phyloP scores from a whole-genome alignment of 2,797 vertebrate species.

The Gymnothorax javanicus region DNA sequence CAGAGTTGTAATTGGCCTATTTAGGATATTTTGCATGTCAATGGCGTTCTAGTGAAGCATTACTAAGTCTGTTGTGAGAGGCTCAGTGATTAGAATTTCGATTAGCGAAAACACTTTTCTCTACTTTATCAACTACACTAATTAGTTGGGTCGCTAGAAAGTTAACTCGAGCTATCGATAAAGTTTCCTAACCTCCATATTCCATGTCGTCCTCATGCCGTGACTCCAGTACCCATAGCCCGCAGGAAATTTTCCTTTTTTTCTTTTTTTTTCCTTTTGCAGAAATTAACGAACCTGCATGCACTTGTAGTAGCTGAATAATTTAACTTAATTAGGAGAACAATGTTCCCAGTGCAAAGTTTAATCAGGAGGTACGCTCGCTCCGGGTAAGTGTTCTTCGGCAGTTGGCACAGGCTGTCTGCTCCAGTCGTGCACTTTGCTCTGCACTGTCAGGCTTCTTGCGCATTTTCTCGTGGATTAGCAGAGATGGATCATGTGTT shows the following conservation, averaged over 20 bases:
- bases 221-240: neutral
- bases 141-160: conserved; percentile 88
- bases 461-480: neutral
- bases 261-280: conserved; percentile 27
- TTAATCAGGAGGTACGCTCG: conserved; percentile 71
- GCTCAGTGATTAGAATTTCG: conserved; percentile 94
- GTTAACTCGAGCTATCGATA: conserved; percentile 82
- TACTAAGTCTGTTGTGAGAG: conserved; percentile 90
- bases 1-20: conserved; percentile 97
- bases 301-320: conserved; percentile 66
- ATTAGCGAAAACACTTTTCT: conserved; percentile 88
- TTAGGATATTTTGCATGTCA: conserved; percentile 98
- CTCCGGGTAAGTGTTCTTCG: conserved; percentile 69
- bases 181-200: conserved; percentile 71
- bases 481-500: conserved; percentile 16
- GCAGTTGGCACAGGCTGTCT: neutral
- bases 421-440: neutral
- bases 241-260: neutral
- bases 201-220: neutral
- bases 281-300: conserved; percentile 39
- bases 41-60: conserved; percentile 86
- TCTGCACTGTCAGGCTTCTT: conserved; percentile 13
- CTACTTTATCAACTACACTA: conserved; percentile 87
- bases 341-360: conserved; percentile 71
- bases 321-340: conserved; percentile 78